Percentiles rank a stretch among this genome's conserved stretches.
Evolutionary conservation across 2,797 vertebrate genomes (phyloP).

Genomic region (Pseudochaenichthys georgianus): DNA sequence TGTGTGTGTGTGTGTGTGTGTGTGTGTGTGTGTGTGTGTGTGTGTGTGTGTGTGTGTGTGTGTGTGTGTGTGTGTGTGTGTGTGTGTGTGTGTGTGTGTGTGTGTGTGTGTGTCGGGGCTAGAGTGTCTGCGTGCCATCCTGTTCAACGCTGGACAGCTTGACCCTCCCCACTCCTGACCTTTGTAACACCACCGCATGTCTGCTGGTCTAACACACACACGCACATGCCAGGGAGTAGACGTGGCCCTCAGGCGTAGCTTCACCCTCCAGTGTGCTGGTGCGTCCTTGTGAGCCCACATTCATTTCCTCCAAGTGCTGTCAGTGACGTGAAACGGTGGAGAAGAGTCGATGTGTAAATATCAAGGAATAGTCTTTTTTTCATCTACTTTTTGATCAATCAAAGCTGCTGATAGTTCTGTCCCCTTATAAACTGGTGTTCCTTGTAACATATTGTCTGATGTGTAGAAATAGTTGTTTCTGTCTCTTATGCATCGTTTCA

Average conservation of each 20-base stretch:
- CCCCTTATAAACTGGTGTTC: not conserved
- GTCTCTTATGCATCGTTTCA: slow-evolving; percentile 46
- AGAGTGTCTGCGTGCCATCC: slow-evolving; percentile 61
- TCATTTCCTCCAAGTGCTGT: slow-evolving; percentile 50
- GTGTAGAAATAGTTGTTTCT: not conserved
- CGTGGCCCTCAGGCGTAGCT: slow-evolving; percentile 70
- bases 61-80: slow-evolving; percentile 24
- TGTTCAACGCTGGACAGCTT: slow-evolving; percentile 61
- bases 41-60: slow-evolving; percentile 15
- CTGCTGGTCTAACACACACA: slow-evolving; percentile 68
- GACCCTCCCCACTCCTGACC: slow-evolving; percentile 55
- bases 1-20: slow-evolving; percentile 7
- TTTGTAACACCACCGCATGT: slow-evolving; percentile 70
- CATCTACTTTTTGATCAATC: not conserved
- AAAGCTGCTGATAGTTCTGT: not conserved
- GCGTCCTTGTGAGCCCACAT: slow-evolving; percentile 79
- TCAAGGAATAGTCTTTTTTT: too few species aligned
- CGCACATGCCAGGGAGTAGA: slow-evolving; percentile 40
- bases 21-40: slow-evolving; percentile 20
- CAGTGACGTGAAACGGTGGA: slow-evolving; percentile 52
- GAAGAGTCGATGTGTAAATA: not conserved
- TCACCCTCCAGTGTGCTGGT: slow-evolving; percentile 73
- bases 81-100: slow-evolving; percentile 27
- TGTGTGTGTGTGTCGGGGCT: slow-evolving; percentile 7
- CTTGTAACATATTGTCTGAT: not conserved